Percentiles rank a stretch among this genome's conserved stretches.
Conservation (phyloP, 2,888 invertebrate species). For the Metopia argyrocephala region DNA sequence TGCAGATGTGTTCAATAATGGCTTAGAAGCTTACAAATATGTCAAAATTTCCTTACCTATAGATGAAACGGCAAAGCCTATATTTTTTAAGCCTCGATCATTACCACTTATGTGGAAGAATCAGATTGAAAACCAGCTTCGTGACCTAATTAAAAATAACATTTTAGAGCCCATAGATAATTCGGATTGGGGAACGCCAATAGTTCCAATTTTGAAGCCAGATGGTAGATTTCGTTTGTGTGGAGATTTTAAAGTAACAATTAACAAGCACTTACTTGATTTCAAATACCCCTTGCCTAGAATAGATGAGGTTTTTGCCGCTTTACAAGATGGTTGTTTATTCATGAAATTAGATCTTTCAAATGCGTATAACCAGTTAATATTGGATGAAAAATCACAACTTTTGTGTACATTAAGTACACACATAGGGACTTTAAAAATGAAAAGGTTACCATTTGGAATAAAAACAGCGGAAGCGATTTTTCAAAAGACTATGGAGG, state of each 20-base stretch:
- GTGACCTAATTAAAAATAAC: not conserved
- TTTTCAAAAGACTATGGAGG: no score
- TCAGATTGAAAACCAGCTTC: constrained; percentile 27
- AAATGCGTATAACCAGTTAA: constrained; percentile 24
- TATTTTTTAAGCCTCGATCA: constrained; percentile 34
- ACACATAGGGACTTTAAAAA: not conserved
- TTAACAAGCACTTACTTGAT: constrained; percentile 17
- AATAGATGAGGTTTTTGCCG: constrained; percentile 19
- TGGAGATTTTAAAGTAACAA: constrained; percentile 1
- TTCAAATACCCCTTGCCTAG: constrained; percentile 19
- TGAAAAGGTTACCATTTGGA: not conserved
- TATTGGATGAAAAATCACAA: not conserved
- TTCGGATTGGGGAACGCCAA: not conserved
- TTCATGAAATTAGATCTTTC: constrained; percentile 25
- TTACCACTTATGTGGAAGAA: not conserved
- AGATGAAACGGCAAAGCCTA: constrained; percentile 8
- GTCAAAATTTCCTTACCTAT: constrained; percentile 27
- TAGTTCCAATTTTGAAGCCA: constrained; percentile 8
- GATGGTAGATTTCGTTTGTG: not conserved
- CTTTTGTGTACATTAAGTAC: not conserved
- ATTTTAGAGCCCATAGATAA: constrained; percentile 4
- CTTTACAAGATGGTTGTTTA: not conserved
- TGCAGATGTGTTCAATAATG: constrained; percentile 15
- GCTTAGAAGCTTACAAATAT: constrained; percentile 14
- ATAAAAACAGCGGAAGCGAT: no score